Evolutionary conservation across 2,888 invertebrate genomes (phyloP).

Genomic region (Drosophila monieri): DNA sequence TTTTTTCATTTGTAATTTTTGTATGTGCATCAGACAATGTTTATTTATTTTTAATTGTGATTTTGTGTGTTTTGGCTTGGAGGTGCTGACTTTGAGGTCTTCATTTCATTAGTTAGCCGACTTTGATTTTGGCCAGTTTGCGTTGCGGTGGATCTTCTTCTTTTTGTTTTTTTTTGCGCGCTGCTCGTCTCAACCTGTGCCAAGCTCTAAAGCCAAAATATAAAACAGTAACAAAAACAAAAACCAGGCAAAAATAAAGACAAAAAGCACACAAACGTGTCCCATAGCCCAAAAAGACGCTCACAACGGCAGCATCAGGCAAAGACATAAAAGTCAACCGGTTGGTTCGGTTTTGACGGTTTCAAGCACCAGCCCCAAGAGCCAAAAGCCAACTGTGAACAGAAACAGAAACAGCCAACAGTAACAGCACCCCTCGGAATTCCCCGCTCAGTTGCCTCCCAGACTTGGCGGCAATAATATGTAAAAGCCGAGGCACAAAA

Average conservation of each 20-base stretch:
- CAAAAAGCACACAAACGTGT: slow-evolving; percentile 45
- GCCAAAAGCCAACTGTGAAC: neutral
- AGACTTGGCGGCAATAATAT: slow-evolving; percentile 26
- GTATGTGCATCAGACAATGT: slow-evolving; percentile 20
- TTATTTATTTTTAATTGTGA: slow-evolving; percentile 13
- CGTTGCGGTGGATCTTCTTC: slow-evolving; percentile 18
- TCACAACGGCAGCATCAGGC: slow-evolving; percentile 46
- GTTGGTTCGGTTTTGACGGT: slow-evolving; percentile 65
- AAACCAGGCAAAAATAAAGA: slow-evolving; percentile 50
- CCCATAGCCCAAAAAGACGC: slow-evolving; percentile 47
- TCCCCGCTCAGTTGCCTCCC: neutral
- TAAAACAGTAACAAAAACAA: slow-evolving; percentile 30
- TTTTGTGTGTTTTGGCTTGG: slow-evolving; percentile 11
- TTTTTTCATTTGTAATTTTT: neutral
- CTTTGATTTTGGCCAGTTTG: slow-evolving; percentile 38
- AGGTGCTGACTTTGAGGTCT: slow-evolving; percentile 29
- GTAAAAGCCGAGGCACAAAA: slow-evolving; percentile 32
- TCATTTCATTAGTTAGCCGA: slow-evolving; percentile 30
- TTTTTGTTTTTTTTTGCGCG: neutral
- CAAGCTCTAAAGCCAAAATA: slow-evolving; percentile 56
- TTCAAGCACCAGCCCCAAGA: slow-evolving; percentile 36
- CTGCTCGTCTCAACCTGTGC: slow-evolving; percentile 67
- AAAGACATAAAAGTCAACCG: slow-evolving; percentile 76
- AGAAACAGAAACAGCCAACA: slow-evolving; percentile 10
- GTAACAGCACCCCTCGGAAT: slow-evolving; percentile 5